These are phyloP conservation scores for Malaclemys terrapin DNA, from an alignment of 2,113 vertebrate species.

Conservation along the genomic window DNA sequence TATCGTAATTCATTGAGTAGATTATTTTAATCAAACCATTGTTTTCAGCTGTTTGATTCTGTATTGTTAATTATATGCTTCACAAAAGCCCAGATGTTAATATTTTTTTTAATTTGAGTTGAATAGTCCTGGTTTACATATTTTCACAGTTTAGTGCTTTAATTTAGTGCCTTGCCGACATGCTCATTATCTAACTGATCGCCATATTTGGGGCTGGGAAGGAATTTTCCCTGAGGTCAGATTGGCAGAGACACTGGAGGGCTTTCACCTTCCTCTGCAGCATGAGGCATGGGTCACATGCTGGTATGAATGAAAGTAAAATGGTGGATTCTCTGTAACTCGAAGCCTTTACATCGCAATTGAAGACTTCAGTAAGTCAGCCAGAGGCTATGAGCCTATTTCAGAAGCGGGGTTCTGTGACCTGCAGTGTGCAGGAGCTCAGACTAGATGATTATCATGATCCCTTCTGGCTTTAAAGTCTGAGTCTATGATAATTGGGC, in stretches of 20 bases:
- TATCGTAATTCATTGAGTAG: neutral
- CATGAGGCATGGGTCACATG: neutral
- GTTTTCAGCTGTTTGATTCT: neutral
- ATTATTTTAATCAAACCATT: neutral
- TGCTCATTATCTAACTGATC: too few relatives aligned
- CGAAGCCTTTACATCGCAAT: neutral
- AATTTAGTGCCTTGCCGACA: constrained; percentile 35
- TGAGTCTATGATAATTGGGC: neutral
- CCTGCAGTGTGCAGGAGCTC: neutral
- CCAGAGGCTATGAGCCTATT: neutral
- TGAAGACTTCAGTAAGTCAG: neutral
- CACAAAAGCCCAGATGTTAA: constrained; percentile 7
- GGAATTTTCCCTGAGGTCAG: too few relatives aligned
- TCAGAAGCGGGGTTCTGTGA: neutral
- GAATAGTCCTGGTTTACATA: constrained; percentile 67
- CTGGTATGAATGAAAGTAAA: neutral
- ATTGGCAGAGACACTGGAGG: too few relatives aligned
- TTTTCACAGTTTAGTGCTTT: constrained; percentile 75
- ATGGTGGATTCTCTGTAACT: neutral
- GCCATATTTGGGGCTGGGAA: too few relatives aligned
- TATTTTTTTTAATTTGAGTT: constrained; percentile 68
- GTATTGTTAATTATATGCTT: neutral
- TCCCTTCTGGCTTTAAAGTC: neutral
- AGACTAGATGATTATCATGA: neutral
- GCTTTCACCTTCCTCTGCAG: neutral